A percentile compares a stretch with the other conserved stretches of the same genome.
Evolutionary conservation across 1,140 invertebrate species (phyloP).

Genomic region (Armadillidium nasatum): DNA sequence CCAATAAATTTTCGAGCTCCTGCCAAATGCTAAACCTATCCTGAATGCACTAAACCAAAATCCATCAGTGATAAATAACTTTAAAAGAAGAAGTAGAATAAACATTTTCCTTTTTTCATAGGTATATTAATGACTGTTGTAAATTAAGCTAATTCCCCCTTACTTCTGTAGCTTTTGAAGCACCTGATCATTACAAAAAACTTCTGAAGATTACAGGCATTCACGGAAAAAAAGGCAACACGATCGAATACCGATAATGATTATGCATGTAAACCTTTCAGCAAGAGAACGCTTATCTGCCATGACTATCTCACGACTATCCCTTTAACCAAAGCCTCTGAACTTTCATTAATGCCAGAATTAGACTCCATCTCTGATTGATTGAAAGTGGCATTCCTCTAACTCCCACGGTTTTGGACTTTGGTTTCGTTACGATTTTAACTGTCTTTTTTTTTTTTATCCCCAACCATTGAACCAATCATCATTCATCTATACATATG

Average conservation of each 20-base stretch:
- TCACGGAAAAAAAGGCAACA: conserved; percentile 5
- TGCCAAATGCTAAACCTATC: not conserved
- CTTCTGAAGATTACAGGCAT: conserved; percentile 1
- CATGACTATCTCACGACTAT: conserved; percentile 6
- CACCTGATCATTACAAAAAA: conserved; percentile 3
- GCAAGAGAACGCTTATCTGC: not conserved
- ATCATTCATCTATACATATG: too few species aligned
- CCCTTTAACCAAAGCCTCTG: not conserved
- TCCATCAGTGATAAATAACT: not conserved
- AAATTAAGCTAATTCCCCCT: not conserved
- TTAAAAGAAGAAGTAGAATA: not conserved
- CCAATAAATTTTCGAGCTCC: not conserved
- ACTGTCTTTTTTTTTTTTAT: too few species aligned
- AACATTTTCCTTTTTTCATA: conserved; percentile 1
- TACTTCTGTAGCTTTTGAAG: not conserved
- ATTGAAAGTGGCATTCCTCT: not conserved
- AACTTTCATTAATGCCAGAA: conserved; percentile 11
- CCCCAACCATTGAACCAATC: too few species aligned
- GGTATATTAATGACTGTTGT: conserved; percentile 7
- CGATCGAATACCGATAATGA: conserved; percentile 3
- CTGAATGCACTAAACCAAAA: not conserved
- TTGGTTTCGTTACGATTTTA: not conserved
- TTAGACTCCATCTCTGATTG: conserved; percentile 4
- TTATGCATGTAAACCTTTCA: conserved; percentile 13
- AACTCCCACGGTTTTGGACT: not conserved